Conservation (phyloP, 1,140 invertebrate genomes). For the Drosophila sucinea region DNA sequence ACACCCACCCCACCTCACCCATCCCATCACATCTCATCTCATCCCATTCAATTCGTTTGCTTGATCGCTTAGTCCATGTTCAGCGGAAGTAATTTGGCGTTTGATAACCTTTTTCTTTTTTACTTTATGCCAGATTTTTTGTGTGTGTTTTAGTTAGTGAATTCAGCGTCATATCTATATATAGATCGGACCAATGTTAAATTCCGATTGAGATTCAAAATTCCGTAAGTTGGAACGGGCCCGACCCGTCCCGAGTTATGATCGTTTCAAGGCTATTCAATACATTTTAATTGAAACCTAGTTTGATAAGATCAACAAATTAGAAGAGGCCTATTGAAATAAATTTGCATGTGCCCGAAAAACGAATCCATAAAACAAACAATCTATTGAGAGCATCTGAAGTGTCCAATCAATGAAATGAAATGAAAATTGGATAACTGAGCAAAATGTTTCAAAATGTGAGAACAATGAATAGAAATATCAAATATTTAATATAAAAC, state of each 20-base stretch:
- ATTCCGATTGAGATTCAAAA: slow-evolving; percentile 39
- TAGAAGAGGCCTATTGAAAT: slow-evolving; percentile 50
- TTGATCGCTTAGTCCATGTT: slow-evolving; percentile 18
- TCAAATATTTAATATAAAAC: background rate
- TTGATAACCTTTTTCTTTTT: slow-evolving; percentile 58
- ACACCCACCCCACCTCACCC: background rate
- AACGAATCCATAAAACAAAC: background rate
- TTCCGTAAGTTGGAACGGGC: too few species aligned
- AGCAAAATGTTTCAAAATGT: background rate
- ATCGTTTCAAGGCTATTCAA: slow-evolving; percentile 68
- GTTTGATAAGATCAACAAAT: slow-evolving; percentile 69
- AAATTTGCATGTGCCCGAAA: slow-evolving; percentile 66
- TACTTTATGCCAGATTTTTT: slow-evolving; percentile 15
- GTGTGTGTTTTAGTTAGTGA: slow-evolving; percentile 26
- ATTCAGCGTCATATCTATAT: slow-evolving; percentile 71
- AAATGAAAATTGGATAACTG: slow-evolving; percentile 6
- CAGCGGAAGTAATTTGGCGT: slow-evolving; percentile 60
- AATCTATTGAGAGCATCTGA: slow-evolving; percentile 70
- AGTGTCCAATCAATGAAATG: slow-evolving; percentile 14
- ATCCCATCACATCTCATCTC: background rate
- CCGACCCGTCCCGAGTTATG: background rate
- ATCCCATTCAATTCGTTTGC: background rate
- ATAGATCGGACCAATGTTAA: slow-evolving; percentile 51
- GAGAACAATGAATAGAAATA: background rate
- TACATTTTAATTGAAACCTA: slow-evolving; percentile 74